Evolutionary conservation across 2,888 invertebrate species (phyloP).

Genomic region (Venustoraphidia nigricollis): DNA sequence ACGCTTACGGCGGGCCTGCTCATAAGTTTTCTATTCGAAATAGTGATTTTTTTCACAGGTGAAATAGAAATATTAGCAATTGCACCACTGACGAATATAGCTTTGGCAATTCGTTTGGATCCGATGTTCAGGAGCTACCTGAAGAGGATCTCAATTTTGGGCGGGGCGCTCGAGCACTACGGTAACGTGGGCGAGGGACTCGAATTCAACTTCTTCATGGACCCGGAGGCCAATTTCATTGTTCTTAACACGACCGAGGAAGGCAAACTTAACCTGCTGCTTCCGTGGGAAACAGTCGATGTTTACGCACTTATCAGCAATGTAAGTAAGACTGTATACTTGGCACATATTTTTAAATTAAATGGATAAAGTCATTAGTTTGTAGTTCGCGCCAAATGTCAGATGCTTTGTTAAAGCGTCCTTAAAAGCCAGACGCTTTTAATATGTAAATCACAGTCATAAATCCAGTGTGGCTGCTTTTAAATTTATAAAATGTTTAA

Average conservation of each 20-base stretch:
- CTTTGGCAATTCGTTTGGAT: constrained; percentile 30
- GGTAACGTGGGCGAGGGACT: constrained; percentile 26
- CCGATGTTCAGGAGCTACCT: constrained; percentile 19
- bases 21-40: not conserved
- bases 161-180: constrained; percentile 20
- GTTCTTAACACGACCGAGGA: constrained; percentile 25
- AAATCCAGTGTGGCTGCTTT: too few relatives aligned
- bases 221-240: constrained; percentile 41
- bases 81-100: constrained; percentile 39
- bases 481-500: too few relatives aligned
- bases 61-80: constrained; percentile 24
- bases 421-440: too few relatives aligned
- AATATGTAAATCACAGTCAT: not conserved
- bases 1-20: too few relatives aligned
- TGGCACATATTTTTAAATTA: too few relatives aligned
- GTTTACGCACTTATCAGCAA: not conserved
- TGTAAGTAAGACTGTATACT: too few relatives aligned
- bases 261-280: constrained; percentile 19
- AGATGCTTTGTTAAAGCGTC: not conserved
- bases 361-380: too few relatives aligned
- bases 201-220: constrained; percentile 42
- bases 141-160: constrained; percentile 23
- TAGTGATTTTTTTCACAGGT: constrained; percentile 15
- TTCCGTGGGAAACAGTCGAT: constrained; percentile 33
- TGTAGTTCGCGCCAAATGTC: not conserved